Conservation (phyloP, 2,113 vertebrate genomes). For the Aplodontia rufa region DNA sequence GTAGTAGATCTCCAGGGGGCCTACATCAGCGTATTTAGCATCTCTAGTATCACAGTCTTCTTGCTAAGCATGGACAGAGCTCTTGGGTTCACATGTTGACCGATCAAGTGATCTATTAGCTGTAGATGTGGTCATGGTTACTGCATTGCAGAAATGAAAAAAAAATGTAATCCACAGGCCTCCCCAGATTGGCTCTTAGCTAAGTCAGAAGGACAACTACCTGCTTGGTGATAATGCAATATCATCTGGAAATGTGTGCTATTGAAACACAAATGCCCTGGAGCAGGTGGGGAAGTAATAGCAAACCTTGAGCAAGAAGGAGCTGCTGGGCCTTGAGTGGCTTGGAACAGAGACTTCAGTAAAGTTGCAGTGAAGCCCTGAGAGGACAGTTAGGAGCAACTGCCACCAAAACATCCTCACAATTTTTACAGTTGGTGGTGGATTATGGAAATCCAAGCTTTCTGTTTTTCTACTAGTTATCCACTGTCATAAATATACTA, state of each 20-base stretch:
- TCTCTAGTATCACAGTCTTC: neutral
- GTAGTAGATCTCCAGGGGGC: neutral
- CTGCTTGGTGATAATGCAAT: neutral
- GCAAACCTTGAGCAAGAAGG: neutral
- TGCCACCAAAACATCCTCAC: neutral
- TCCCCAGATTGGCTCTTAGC: neutral
- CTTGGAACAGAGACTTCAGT: neutral
- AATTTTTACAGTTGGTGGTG: neutral
- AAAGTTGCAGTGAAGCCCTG: neutral
- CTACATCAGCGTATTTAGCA: neutral
- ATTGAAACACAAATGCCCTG: neutral
- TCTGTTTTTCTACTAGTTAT: neutral
- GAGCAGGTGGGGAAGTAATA: too few relatives aligned
- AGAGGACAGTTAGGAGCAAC: neutral
- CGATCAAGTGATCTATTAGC: too few relatives aligned
- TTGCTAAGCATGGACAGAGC: accelerated
- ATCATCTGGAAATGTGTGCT: neutral
- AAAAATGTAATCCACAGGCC: neutral
- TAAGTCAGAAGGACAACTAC: neutral
- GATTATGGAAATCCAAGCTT: neutral
- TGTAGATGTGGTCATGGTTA: neutral
- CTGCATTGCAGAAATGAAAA: neutral
- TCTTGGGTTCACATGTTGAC: neutral
- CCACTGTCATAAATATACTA: neutral
- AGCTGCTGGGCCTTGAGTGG: accelerated